Base-by-base conservation (phyloP, 2,113 vertebrate genomes). In the Vidua chalybeata region DNA sequence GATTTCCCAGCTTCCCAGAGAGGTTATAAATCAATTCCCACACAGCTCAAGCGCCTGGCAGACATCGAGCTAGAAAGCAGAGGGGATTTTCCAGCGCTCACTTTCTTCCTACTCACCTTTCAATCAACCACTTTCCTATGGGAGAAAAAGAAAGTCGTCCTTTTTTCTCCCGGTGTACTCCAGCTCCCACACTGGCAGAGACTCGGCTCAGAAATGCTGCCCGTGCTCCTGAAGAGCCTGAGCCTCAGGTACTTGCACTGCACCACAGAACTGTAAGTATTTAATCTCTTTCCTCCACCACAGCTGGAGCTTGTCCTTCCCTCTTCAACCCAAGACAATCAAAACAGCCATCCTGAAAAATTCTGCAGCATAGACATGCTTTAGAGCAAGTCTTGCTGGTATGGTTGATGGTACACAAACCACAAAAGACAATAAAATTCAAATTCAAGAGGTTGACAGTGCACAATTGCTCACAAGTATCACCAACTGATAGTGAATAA, bases 1-100 rank as follows among this genome's bases (percentile, higher is more conserved):
- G 15, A 94, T 58, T 90, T 96, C 97, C 95, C 96, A 75, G 22
- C 81, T 88, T 94, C 73, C 84, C 93, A 35, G 64, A 48, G 55
- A 78, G 83, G 26, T 23, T 39, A 4, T 19, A 39, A 92, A 90
- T 41, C 61, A 67, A 94, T 58, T 91, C 45, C 49, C 13, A 8
- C 55, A 24, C 24, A 48, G 49, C 59, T 76, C 91, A 28, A 39
- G 33, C 45, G 30, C 26, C 73, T n/a, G 85, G 16, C 86, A 82
- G 45, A 15, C 10, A 6, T 3, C 3, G 1, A 81, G 61, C 23
- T 71, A 55, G 61, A 74, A 68, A 63, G 68, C 39, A 56, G 46
- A 66, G 48, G 58, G 85, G 73, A 45, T 96, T 95, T 94, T 92
- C 78, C 84, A 89, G 69, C 0, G 19, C 63, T 77, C 20, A 0